Evolutionary conservation across 1,140 invertebrate genomes (phyloP).

Genomic region (Archegozetes longisetosus): DNA sequence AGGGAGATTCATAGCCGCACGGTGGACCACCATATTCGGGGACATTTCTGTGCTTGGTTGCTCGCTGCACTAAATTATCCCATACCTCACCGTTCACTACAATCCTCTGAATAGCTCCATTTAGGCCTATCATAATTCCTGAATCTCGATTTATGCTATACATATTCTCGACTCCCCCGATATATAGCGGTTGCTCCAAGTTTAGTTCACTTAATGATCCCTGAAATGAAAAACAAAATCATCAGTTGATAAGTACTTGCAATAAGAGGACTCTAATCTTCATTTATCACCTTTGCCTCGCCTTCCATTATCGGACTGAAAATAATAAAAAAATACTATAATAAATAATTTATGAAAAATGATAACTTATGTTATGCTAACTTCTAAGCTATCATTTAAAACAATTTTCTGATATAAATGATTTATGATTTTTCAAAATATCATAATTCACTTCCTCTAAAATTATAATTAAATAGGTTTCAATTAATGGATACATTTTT

Average conservation of each 20-base stretch:
- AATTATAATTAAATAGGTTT: too few species aligned
- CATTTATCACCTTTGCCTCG: constrained; percentile 33
- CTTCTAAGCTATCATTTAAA: too few species aligned
- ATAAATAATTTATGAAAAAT: constrained; percentile 14
- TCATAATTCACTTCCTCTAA: too few species aligned
- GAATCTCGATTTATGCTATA: constrained; percentile 50
- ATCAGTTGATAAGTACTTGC: too few species aligned
- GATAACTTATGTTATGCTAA: too few species aligned
- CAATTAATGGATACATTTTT: too few species aligned
- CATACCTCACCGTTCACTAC: constrained; percentile 53
- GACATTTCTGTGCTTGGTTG: constrained; percentile 33
- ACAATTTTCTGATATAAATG: too few species aligned
- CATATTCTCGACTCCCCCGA: constrained; percentile 60
- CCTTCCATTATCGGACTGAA: constrained; percentile 34
- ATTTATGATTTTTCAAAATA: too few species aligned
- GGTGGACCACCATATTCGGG: constrained; percentile 48
- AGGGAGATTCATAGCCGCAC: constrained; percentile 43
- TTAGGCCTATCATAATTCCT: constrained; percentile 57
- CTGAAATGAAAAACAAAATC: constrained; percentile 26
- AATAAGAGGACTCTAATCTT: too few species aligned
- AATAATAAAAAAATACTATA: not conserved
- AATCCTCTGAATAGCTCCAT: constrained; percentile 66
- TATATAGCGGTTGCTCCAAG: constrained; percentile 58
- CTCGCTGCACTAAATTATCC: constrained; percentile 32
- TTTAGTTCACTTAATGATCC: constrained; percentile 63